phyloP scores from a whole-genome alignment of 2,113 vertebrate species.

The Pelmatolapia mariae region DNA sequence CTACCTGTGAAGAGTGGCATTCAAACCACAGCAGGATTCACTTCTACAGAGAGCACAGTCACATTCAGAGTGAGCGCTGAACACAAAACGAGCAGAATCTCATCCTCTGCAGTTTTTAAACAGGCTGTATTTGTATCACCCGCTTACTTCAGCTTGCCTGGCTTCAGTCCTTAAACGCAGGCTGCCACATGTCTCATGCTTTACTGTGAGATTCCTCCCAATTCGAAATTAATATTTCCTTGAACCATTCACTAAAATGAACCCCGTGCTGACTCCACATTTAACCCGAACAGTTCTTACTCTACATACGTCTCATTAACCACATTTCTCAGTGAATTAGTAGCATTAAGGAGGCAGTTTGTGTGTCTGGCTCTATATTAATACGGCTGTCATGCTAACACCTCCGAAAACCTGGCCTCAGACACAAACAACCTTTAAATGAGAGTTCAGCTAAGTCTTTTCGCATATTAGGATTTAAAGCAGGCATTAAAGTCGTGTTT shows the following conservation, averaged over 20 bases:
- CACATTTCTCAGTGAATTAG: fast-evolving
- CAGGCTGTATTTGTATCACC: background rate
- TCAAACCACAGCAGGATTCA: background rate
- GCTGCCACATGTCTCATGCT: background rate
- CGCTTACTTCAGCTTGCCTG: background rate
- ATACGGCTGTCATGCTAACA: background rate
- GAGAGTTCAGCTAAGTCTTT: fast-evolving
- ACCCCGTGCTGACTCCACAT: fast-evolving
- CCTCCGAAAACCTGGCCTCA: fast-evolving
- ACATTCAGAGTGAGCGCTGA: background rate
- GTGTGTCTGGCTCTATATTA: no score
- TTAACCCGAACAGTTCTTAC: fast-evolving
- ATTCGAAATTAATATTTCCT: fast-evolving
- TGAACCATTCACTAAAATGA: fast-evolving
- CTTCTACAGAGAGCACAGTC: background rate
- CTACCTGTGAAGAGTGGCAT: background rate
- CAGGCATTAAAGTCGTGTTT: background rate
- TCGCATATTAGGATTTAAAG: background rate
- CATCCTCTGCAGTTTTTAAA: background rate
- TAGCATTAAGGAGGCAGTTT: background rate
- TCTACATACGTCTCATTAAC: background rate
- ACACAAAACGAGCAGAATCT: background rate
- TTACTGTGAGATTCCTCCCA: fast-evolving
- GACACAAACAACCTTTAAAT: fast-evolving
- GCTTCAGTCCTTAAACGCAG: background rate